These are phyloP conservation scores for Palloptera scutellata DNA, from an alignment of 2,888 invertebrate genomes.

Conservation along the genomic window DNA sequence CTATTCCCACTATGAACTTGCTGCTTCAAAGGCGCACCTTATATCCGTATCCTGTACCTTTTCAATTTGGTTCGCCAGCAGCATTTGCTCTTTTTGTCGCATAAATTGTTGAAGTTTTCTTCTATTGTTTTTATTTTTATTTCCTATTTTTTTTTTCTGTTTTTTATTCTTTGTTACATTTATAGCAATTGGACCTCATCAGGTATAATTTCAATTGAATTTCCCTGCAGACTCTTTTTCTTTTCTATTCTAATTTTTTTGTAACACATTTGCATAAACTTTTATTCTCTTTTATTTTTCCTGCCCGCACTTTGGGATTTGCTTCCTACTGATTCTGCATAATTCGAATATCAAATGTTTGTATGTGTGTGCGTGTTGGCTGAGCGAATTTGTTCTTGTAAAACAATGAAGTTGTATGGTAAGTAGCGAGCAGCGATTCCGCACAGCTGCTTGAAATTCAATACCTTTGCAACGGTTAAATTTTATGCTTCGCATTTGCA, in stretches of 20 bases:
- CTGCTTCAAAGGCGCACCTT: too few species aligned
- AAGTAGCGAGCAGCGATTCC: slow-evolving; percentile 36
- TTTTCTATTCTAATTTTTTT: slow-evolving; percentile 27
- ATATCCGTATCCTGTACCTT: too few species aligned
- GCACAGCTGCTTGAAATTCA: slow-evolving; percentile 46
- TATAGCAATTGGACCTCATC: slow-evolving; percentile 39
- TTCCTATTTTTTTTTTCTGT: slow-evolving; percentile 25
- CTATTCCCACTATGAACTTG: too few species aligned
- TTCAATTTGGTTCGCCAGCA: too few species aligned
- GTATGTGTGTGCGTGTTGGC: not conserved
- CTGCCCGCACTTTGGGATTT: slow-evolving; percentile 44
- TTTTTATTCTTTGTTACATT: slow-evolving; percentile 27
- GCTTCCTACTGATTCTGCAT: slow-evolving; percentile 38
- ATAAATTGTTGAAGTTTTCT: slow-evolving; percentile 36
- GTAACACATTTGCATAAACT: slow-evolving; percentile 46
- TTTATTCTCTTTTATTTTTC: slow-evolving; percentile 41
- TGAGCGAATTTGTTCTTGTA: not conserved
- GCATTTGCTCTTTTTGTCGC: slow-evolving; percentile 27
- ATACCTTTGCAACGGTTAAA: slow-evolving; percentile 44
- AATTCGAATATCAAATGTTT: not conserved
- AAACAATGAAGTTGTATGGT: slow-evolving; percentile 23
- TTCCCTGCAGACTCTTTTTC: slow-evolving; percentile 38
- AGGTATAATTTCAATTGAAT: slow-evolving; percentile 45
- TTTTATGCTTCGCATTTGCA: slow-evolving; percentile 42
- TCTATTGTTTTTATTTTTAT: slow-evolving; percentile 20